Evolutionary conservation across 1,140 invertebrate genomes (phyloP), one percentile per base, ranked within the genome.

Genomic region (Drosophila micromelanica): DNA sequence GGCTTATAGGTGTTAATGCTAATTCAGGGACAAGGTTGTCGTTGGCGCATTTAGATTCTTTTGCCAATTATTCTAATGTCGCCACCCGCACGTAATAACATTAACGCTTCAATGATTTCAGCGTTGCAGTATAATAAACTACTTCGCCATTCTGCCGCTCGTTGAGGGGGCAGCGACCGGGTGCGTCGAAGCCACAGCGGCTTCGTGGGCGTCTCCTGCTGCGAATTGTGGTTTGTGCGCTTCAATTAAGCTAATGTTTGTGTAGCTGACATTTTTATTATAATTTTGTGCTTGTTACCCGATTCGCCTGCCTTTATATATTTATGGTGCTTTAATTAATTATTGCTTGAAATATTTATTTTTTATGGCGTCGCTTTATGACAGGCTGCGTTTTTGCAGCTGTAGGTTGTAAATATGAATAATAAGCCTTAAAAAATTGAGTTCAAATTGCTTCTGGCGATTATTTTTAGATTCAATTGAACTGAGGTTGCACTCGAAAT

Each of bases 241-340:
- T 55, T 74, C 40, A 77, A 69, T 77, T 74, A 69, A 74, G 71
- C 73, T 73, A 76, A 87, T 87, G 77, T 76, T 62, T 55, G 61
- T 51, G 27, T 56, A 17, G 56, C 80, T 84, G 82, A 78, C 70
- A 78, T 59, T 81, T 87, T 78, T 80, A 85, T 86, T 84, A 73
- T 76, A 63, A 76, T 69, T 61, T 84, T 81, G 72, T 79, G 80
- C 73, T 81, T 70, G 73, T 73, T 80, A 51, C 62, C 57, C 12
- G 75, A 63, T 71, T 71, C 70, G 54, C 45, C 32, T 56, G 35
- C 20, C 49, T 51, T 62, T 70, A 37, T 70, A 37, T 52, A 63
- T 72, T 81, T 85, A 82, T 82, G 70, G 42, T 37, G 60, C 82
- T 68, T 82, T 69, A 82, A 86, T 87, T 86, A 86, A 89, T 87